Conservation (phyloP, 2,113 vertebrate species). For the Diglossa brunneiventris region DNA sequence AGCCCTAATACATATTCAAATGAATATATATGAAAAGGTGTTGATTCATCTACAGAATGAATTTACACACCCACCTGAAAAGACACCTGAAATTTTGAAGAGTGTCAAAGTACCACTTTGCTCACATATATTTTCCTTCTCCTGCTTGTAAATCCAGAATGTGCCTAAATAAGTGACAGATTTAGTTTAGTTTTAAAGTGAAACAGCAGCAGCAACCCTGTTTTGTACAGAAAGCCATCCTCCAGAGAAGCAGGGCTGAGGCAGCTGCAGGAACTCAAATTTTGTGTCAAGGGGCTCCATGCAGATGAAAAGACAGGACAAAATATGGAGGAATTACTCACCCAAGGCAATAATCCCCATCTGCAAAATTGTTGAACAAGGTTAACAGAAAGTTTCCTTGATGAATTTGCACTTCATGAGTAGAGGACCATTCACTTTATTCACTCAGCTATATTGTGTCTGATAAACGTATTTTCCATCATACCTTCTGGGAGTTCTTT, state of each 20-base stretch:
- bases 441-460: not conserved
- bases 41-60: not conserved
- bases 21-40: not conserved
- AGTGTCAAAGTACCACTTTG: not conserved
- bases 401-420: not conserved
- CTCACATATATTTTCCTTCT: not conserved
- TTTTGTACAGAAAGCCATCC: not conserved
- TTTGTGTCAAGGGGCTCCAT: not conserved
- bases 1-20: not conserved
- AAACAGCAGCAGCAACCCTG: not conserved
- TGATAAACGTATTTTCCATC: not conserved
- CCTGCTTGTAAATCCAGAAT: not conserved
- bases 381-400: not conserved
- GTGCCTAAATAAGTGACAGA: not conserved
- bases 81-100: not conserved
- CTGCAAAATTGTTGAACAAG: not conserved
- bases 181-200: not conserved
- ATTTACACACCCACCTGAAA: not conserved
- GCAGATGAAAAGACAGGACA: not conserved
- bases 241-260: not conserved
- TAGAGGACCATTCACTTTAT: not conserved
- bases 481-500: not conserved
- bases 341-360: not conserved
- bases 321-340: not conserved
- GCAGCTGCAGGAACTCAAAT: not conserved